Conservation (phyloP, 2,888 invertebrate genomes). For the Leucania comma region DNA sequence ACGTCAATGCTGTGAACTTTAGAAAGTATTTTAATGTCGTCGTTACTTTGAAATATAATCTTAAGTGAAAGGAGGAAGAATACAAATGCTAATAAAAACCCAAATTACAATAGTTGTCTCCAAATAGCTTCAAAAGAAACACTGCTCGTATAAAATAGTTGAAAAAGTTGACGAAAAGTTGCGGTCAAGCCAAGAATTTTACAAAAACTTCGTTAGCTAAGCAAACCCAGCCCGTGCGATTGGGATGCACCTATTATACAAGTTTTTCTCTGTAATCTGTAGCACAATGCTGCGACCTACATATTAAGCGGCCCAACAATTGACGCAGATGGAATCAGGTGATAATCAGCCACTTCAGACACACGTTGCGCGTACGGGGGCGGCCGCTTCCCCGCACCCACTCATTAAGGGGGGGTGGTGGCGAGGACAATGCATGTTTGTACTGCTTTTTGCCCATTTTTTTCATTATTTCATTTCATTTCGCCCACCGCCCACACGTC, state of each 20-base stretch:
- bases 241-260: background rate
- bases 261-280: conserved; percentile 17
- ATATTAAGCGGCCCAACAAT: conserved; percentile 57
- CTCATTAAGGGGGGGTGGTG: conserved; percentile 87
- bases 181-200: background rate
- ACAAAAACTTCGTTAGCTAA: conserved; percentile 6
- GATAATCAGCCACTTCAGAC: conserved; percentile 88
- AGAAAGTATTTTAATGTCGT: background rate
- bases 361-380: conserved; percentile 77
- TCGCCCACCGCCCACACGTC: conserved; percentile 89
- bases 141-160: background rate
- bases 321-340: conserved; percentile 86
- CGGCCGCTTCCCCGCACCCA: conserved; percentile 73
- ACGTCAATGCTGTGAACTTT: background rate
- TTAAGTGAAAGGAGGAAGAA: background rate
- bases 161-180: conserved; percentile 8
- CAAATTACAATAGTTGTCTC: background rate
- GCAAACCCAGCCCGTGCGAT: background rate
- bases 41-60: too few relatives aligned
- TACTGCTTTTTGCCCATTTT: conserved; percentile 91
- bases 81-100: background rate
- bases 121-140: background rate
- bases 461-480: conserved; percentile 91
- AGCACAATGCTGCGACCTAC: conserved; percentile 46
- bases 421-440: conserved; percentile 90